Evolutionary conservation across 1,140 invertebrate genomes (phyloP), one percentile per base, ranked within the genome.

Genomic region (Nymphalis io): DNA sequence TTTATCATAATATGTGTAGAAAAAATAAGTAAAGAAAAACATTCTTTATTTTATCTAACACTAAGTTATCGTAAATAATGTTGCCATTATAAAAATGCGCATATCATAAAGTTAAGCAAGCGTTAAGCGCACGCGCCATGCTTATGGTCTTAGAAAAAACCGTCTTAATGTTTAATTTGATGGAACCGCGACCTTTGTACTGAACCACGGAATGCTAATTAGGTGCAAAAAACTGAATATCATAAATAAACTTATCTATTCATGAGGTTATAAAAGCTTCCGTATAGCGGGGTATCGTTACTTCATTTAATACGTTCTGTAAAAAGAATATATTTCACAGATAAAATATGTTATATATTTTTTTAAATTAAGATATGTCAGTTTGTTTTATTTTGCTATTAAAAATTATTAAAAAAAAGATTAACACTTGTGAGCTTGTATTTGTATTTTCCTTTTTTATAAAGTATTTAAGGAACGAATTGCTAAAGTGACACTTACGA

Each of bases 41-140:
- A n/a, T n/a, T n/a, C n/a, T n/a, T 15, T 46, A 59, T 57, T 60
- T 60, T 67, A 12, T 55, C 33, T 12, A 68, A 42, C 53, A 68
- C 58, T 42, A 40, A 40, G 42, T 63, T 38, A 58, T 39, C 44
- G 27, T 33, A 33, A 70, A 16, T 58, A 60, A 44, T 48, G 18
- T 38, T 42, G 16, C 38, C 44, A 60, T 16, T 39, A 64, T 60
- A 64, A 71, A 59, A 53, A 65, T 20, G 12, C 51, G 55, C 40
- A 59, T 53, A 64, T 71, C 48, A 59, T 64, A 60, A 70, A 65
- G 53, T 20, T 57, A 71, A 20, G 65, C 65, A 68, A 68, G 65
- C 65, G 58, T 68, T 68, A 60, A 21, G 21, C 16, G 68, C 68
- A 70, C 68, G 68, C 68, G 68, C 68, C 61, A 42, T 51, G 57